phyloP scores from a whole-genome alignment of 2,888 invertebrate species.

The Pterobdella sp. region DNA sequence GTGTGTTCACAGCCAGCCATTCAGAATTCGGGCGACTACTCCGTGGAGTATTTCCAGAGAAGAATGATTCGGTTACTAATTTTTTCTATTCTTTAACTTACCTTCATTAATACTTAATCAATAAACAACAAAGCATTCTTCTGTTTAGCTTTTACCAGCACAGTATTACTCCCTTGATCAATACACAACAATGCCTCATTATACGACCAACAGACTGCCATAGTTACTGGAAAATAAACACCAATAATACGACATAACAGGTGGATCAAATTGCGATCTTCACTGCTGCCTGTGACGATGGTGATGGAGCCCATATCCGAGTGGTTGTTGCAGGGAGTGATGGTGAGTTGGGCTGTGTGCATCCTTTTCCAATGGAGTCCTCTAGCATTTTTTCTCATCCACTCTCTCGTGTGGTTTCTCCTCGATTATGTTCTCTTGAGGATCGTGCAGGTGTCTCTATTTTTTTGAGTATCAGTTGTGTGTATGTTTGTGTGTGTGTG shows the following conservation, averaged over 20 bases:
- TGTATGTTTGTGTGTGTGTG: not conserved
- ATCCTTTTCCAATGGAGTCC: constrained; percentile 77
- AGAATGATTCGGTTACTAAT: constrained; percentile 61
- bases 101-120: not conserved
- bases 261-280: constrained; percentile 89
- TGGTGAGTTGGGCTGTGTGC: constrained; percentile 78
- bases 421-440: constrained; percentile 82
- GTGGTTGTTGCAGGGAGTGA: constrained; percentile 84
- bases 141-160: too few relatives aligned
- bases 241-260: constrained; percentile 51
- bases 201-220: not conserved
- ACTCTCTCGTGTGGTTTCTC: constrained; percentile 86
- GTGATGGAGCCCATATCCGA: constrained; percentile 88
- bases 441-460: constrained; percentile 36
- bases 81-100: not conserved
- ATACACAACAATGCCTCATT: too few relatives aligned
- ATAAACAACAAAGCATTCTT: not conserved
- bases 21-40: constrained; percentile 85
- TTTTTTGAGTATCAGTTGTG: not conserved
- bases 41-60: constrained; percentile 75
- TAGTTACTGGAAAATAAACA: not conserved
- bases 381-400: constrained; percentile 81
- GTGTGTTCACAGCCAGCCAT: constrained; percentile 87
- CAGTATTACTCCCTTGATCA: too few relatives aligned
- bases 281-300: constrained; percentile 86